phyloP scores from a whole-genome alignment of 1,140 invertebrate genomes.

The Choristoneura fumiferana region DNA sequence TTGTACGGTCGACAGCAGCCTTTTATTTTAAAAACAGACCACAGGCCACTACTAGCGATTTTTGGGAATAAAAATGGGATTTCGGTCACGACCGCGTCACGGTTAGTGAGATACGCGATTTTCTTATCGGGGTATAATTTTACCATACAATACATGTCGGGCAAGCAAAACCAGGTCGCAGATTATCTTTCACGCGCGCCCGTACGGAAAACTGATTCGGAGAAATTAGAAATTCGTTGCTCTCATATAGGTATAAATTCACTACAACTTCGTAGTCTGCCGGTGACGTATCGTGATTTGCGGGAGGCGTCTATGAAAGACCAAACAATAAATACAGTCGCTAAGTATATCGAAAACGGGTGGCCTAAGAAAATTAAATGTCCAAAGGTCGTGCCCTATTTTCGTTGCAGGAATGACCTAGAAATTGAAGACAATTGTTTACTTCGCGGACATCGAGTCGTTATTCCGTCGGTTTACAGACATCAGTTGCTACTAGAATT shows the following conservation, averaged over 20 bases:
- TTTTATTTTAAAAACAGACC: neutral
- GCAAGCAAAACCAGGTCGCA: neutral
- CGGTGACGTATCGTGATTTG: neutral
- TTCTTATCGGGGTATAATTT: neutral
- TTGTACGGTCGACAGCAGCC: neutral
- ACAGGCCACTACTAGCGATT: constrained; percentile 38
- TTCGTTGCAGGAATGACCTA: constrained; percentile 27
- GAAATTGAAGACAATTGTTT: constrained; percentile 28
- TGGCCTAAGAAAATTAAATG: constrained; percentile 29
- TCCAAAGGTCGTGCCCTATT: constrained; percentile 31
- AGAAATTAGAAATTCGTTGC: neutral
- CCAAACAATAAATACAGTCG: constrained; percentile 21
- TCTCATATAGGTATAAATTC: neutral
- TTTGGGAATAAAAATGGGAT: constrained; percentile 41
- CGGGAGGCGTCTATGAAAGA: neutral
- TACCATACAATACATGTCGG: neutral
- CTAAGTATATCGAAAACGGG: constrained; percentile 27
- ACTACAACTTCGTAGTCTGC: neutral
- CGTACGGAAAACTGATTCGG: neutral
- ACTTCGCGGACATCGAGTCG: constrained; percentile 17
- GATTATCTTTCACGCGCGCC: constrained; percentile 11
- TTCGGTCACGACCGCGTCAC: constrained; percentile 24
- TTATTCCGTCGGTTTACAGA: constrained; percentile 27
- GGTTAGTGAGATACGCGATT: constrained; percentile 38
- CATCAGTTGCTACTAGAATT: constrained; percentile 22